Evolutionary conservation across 2,797 vertebrate species (phyloP).

Genomic region (Urocyon cinereoargenteus): DNA sequence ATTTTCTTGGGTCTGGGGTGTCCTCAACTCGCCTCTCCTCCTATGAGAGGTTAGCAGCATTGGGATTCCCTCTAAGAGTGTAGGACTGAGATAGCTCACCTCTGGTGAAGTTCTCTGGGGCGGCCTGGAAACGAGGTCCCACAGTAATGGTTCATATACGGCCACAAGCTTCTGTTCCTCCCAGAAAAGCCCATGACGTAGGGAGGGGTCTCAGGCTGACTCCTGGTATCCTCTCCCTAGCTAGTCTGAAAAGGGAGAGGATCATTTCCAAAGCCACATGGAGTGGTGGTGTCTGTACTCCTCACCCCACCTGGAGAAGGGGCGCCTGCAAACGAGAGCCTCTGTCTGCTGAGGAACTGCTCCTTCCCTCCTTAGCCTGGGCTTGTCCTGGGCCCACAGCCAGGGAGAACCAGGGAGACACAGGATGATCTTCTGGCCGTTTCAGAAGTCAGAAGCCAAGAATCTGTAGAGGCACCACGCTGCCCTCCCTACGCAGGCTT

Average conservation of each 20-base stretch:
- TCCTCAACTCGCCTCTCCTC: neutral
- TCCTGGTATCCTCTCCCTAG: neutral
- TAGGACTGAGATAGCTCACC: neutral
- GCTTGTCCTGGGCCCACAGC: neutral
- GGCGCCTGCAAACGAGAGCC: neutral
- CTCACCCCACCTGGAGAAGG: neutral
- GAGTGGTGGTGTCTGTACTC: neutral
- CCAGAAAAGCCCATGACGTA: neutral
- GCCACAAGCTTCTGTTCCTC: neutral
- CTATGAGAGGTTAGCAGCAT: neutral
- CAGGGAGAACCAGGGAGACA: neutral
- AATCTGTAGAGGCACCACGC: neutral
- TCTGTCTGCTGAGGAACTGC: neutral
- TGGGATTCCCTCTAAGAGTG: neutral
- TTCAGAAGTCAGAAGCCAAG: neutral
- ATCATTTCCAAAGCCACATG: neutral
- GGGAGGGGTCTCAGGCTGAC: neutral
- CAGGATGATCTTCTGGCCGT: neutral
- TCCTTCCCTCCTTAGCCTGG: neutral
- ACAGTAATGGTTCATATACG: neutral
- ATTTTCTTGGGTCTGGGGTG: neutral
- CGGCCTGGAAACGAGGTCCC: neutral
- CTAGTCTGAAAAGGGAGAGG: neutral
- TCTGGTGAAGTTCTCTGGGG: neutral
- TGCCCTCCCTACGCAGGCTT: neutral